Evolutionary conservation across 1,140 invertebrate genomes (phyloP), one percentile per base, ranked within the genome.

Genomic region (Pseudoatta argentina): DNA sequence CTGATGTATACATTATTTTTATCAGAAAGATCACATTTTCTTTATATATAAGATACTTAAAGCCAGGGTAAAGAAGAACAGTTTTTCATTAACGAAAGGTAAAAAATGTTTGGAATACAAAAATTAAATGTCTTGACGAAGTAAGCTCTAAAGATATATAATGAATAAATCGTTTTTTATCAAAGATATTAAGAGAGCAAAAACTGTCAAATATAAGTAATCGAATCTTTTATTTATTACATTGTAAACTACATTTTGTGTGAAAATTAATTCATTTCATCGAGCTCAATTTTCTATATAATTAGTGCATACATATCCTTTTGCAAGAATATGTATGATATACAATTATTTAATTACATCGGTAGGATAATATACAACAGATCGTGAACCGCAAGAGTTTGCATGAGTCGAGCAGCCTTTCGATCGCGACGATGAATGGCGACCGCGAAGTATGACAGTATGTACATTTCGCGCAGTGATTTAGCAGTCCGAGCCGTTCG

Each of bases 391-490:
- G 34, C 34, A 16, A 24, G 14, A 18, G 1, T 72, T 72, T 44
- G 51, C 7, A 27, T 2, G 66, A 71, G 51, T 27, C 34, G 14
- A 69, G 39, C 67, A 27, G 10, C 30, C 51, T 7, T 16, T 27
- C 10, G 14, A 44, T 51, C 53, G 16, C 24, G 55, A 66, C 44
- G 27, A 67, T 34, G 51, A 61, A 55, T 48, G 78, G 18, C 57
- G 34, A 63, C 79, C 44, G 78, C 71, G 66, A 89, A 73, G 61
- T 86, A 87, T 78, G 85, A 86, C 69, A 67, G 53, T 57, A 55
- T 39, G 27, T 24, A 24, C 83, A 44, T 78, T 72, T 77, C 44
- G 7, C 51, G 4, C 48, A 14, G 57, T 86, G 86, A 87, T 90
- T 89, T 87, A 78, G 88, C 87, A 86, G 73, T 24, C 39, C 66